Base-by-base conservation (phyloP, 2,797 vertebrate species). In the Eospalax fontanierii region DNA sequence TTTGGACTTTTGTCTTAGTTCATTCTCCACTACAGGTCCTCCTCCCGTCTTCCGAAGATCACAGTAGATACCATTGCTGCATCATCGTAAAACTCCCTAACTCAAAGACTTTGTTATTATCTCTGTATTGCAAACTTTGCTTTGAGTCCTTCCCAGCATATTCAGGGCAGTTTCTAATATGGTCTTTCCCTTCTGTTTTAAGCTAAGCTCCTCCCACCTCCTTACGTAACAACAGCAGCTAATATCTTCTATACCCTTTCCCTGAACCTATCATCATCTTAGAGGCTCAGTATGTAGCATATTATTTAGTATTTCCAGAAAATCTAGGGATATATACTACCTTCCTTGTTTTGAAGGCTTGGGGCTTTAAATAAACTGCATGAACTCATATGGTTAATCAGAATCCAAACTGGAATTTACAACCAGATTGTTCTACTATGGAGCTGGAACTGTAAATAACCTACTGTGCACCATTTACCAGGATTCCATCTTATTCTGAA, bases 221-320 rank as follows among this genome's bases (percentile, higher is more conserved):
- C 57, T 7, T 50, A 16, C 35, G 61, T 30, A 68, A 68, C 79
- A n/a, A 63, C 16, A 84, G 7, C 0, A n/a, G n/a, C 22, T 59
- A 65, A 33, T 15, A 22, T 12, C 75, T 76, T 57, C 3, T 68
- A 43, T 4, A 8, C 14, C 54, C 7, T 83, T 50, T 50, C 3
- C 8, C 2, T 46, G 80, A 71, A 21, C 26, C 8, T 78, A 16
- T 16, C 11, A 16, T 38, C 4, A 26, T 74, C 3, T 79, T 86
- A 30, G 46, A 63, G 59, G 22, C 8, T 68, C 63, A 46, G 50
- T 38, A n/a, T 30, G 19, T 76, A 57, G 46, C 40, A 35, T 22
- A 4, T 40, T 38, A 75, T 70, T 79, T 82, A 89, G 65, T 71
- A 19, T 94, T 79, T 89, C 19, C 43, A 80, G 84, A 28, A 94